Evolutionary conservation across 2,113 vertebrate species (phyloP).

Genomic region (Anguilla japonica): DNA sequence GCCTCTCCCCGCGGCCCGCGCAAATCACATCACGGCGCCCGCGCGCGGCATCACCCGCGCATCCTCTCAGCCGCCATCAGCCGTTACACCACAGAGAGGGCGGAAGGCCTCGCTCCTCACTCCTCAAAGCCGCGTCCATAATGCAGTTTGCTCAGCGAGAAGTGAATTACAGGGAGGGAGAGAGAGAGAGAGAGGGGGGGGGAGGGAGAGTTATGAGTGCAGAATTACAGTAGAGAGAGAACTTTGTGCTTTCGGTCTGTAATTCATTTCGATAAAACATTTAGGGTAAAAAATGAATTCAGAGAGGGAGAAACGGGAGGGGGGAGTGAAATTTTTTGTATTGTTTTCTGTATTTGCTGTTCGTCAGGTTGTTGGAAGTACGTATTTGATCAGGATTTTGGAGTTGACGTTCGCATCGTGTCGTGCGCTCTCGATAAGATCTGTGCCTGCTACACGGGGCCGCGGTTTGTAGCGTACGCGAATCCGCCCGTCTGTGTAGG

Average conservation of each 20-base stretch:
- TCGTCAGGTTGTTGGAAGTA: background rate
- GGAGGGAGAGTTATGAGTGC: constrained; percentile 10
- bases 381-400: background rate
- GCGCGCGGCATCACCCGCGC: constrained; percentile 25
- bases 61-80: constrained; percentile 28
- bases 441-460: background rate
- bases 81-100: constrained; percentile 48
- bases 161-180: constrained; percentile 28
- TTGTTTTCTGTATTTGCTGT: background rate
- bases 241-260: background rate
- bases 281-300: background rate
- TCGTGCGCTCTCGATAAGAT: background rate
- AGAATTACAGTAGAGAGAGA: constrained; percentile 26
- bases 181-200: background rate
- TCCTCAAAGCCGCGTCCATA: constrained; percentile 58
- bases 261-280: background rate
- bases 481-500: background rate
- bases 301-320: background rate
- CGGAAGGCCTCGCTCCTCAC: constrained; percentile 43
- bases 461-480: background rate
- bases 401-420: background rate
- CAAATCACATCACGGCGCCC: constrained; percentile 58
- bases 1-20: background rate
- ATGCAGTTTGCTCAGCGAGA: constrained; percentile 61
- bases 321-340: background rate